Conservation (phyloP, 2,113 vertebrate genomes). For the Accipiter virgatus region DNA sequence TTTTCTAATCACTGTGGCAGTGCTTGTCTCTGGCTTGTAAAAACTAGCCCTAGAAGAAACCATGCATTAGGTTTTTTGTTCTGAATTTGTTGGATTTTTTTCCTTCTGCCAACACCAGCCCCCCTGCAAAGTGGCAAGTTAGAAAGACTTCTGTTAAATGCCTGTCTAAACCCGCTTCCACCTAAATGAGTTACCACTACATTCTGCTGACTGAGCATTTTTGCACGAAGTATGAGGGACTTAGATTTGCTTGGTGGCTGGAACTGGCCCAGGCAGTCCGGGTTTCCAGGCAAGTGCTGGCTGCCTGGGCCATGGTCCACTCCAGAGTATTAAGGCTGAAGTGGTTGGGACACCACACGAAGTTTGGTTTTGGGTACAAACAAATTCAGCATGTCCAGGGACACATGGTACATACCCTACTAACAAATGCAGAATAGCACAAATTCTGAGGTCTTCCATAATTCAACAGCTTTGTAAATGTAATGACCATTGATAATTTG, state of each 20-base stretch:
- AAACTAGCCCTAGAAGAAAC: neutral
- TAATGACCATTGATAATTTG: neutral
- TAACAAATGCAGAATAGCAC: neutral
- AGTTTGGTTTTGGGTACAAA: neutral
- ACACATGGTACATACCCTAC: neutral
- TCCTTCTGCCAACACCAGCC: neutral
- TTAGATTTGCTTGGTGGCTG: neutral
- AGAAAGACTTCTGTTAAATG: neutral
- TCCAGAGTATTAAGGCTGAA: neutral
- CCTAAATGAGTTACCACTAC: neutral
- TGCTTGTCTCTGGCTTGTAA: neutral
- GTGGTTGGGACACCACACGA: fast-evolving
- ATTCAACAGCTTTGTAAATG: neutral
- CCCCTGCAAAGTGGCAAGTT: neutral
- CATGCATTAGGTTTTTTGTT: neutral
- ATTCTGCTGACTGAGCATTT: neutral
- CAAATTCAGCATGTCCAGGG: neutral
- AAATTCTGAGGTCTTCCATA: neutral
- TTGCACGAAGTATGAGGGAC: neutral
- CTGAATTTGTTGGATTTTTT: neutral
- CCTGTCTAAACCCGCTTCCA: neutral
- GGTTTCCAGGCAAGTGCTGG: neutral
- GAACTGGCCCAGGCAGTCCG: fast-evolving
- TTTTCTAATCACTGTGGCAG: neutral
- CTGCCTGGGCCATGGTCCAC: neutral